Evolutionary conservation across 1,140 invertebrate species (phyloP).

Genomic region (Sarcophaga peregrina): DNA sequence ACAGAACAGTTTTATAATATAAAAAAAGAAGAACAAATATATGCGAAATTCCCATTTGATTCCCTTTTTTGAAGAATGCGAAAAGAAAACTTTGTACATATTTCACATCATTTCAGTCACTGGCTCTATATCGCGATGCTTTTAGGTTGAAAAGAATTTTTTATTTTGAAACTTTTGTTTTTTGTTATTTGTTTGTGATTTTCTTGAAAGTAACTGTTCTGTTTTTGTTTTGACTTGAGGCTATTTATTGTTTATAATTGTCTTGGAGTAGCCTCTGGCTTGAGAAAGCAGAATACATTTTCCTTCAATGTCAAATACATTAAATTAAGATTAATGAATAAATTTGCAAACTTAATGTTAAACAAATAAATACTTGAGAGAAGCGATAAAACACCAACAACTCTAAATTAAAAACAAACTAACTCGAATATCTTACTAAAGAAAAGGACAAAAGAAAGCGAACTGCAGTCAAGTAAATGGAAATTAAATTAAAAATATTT

Average conservation of each 20-base stretch:
- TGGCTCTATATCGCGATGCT: no score
- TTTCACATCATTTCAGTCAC: no score
- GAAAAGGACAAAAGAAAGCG: neutral
- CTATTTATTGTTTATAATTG: slow-evolving; percentile 4
- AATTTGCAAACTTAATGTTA: neutral
- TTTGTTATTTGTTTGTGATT: neutral
- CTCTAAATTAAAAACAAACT: neutral
- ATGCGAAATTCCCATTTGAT: no score
- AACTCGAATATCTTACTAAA: neutral
- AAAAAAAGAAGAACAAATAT: no score
- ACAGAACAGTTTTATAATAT: no score
- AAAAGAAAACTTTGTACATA: no score
- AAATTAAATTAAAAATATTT: no score
- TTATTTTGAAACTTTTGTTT: neutral
- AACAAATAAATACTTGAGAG: no score
- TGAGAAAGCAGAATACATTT: neutral
- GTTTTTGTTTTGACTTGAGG: neutral
- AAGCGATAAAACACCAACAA: neutral
- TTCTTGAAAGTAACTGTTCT: neutral
- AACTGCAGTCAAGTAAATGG: no score
- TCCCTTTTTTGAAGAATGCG: no score
- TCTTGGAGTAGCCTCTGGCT: neutral
- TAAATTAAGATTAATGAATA: neutral
- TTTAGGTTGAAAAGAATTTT: neutral
- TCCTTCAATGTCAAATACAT: neutral